A percentile compares a stretch with the other conserved stretches of the same genome.
Evolutionary conservation across 2,113 vertebrate species (phyloP).

Genomic region (Piaya cayana): DNA sequence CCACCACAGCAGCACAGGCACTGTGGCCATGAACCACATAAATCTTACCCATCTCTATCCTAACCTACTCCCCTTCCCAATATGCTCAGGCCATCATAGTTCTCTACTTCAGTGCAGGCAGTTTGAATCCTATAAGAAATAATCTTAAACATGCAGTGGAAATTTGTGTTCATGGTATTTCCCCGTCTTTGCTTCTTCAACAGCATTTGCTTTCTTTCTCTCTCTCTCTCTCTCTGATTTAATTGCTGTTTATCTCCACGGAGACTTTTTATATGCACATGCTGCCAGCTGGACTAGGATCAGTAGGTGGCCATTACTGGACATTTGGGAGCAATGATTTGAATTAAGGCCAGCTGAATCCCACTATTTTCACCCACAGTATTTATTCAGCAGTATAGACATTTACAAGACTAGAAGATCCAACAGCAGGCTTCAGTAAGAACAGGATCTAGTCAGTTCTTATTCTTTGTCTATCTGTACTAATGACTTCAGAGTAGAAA

Average conservation of each 20-base stretch:
- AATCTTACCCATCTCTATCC: not conserved
- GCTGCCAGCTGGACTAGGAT: conserved; percentile 57
- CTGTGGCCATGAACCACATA: conserved; percentile 5
- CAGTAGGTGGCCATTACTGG: conserved; percentile 50
- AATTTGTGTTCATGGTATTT: not conserved
- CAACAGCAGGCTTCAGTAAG: not conserved
- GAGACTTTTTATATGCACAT: not conserved
- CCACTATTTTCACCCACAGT: conserved; percentile 13
- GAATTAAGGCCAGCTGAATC: conserved; percentile 54
- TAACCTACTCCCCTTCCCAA: not conserved
- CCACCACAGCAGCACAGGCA: conserved; percentile 11
- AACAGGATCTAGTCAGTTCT: not conserved
- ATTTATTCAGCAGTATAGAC: not conserved
- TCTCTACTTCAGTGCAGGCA: not conserved
- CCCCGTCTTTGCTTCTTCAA: not conserved
- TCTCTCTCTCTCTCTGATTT: conserved; percentile 23
- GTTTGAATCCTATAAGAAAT: not conserved
- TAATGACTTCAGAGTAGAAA: not conserved
- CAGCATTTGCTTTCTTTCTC: conserved; percentile 3
- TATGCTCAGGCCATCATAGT: not conserved
- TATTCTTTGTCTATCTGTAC: not conserved
- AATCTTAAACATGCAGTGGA: not conserved
- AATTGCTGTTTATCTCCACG: conserved; percentile 10
- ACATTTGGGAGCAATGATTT: conserved; percentile 53
- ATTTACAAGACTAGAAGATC: not conserved